Conservation (phyloP, 2,113 vertebrate species). For the Toxostoma redivivum region DNA sequence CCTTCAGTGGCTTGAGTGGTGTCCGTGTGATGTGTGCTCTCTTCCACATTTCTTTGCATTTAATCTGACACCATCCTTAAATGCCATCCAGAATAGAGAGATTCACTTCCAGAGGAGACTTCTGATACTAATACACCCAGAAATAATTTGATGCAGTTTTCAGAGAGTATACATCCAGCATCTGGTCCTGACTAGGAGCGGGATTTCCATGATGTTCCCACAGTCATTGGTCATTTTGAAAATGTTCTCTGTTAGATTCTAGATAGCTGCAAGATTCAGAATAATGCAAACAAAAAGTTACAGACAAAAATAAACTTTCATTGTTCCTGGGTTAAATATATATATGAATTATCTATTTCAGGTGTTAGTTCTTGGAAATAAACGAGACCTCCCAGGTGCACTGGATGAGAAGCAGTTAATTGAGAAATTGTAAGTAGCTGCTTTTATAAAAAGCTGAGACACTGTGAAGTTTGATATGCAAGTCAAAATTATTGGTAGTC, state of each 20-base stretch:
- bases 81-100: neutral
- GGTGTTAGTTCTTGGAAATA: conserved; percentile 89
- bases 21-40: neutral
- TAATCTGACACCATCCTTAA: neutral
- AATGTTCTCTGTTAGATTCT: neutral
- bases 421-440: conserved; percentile 85
- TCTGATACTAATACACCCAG: neutral
- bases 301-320: neutral
- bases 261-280: neutral
- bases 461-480: neutral
- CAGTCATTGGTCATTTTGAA: neutral
- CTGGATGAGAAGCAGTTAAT: conserved; percentile 91
- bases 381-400: conserved; percentile 83
- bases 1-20: neutral
- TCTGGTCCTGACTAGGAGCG: neutral
- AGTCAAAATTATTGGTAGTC: neutral
- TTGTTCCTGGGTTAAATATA: neutral
- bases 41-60: neutral
- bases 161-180: neutral
- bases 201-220: neutral
- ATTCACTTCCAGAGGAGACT: neutral
- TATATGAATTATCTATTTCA: conserved; percentile 41
- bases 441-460: neutral
- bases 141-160: neutral
- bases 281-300: neutral